Base-by-base conservation (phyloP, 2,888 invertebrate genomes). In the Andrena haemorrhoa region DNA sequence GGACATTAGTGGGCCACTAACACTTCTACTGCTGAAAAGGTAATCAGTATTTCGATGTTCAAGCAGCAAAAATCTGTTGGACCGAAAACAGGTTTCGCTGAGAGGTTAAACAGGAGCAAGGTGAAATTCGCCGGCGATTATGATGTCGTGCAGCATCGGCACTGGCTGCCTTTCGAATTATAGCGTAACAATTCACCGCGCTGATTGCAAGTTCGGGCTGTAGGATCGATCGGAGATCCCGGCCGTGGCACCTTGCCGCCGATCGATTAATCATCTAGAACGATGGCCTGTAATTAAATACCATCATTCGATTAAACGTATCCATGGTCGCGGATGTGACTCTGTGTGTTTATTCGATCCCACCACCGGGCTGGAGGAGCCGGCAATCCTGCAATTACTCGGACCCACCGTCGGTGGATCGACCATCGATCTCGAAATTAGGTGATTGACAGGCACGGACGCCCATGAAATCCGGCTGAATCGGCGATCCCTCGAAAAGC, bases 291-390 rank as follows among this genome's bases (percentile, higher is more conserved):
- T 89, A 89, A 89, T 89, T 89, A 89, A 88, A 89, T 84, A 79
- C 74, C 88, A 89, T 88, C 88, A 82, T 70, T 82, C 83, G 84
- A 89, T 90, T 89, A 90, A 85, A 83, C 64, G 74, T 85, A 82
- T 75, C 81, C 73, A 58, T 75, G 66, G 68, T 63, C 69, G 66
- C 53, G 70, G 78, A 74, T 80, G 82, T 60, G 86, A 82, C 86
- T 86, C 83, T 49, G 66, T 61, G 75, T 83, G 89, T 90, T 89
- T 87, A 85, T 88, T 82, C 81, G 84, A 79, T 63, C 75, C 68
- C 70, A 78, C 33, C 73, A 31, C 72, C 41, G 41, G 68, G 70
- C 51, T 58, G 41, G 31, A 41, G 29, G 70, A 49, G 26, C 33
- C 53, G 81, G 47, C 76, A 84, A 85, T 79, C 83, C 84, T 88